Conservation (phyloP, 2,888 invertebrate genomes). For the Idaea dimidiata region DNA sequence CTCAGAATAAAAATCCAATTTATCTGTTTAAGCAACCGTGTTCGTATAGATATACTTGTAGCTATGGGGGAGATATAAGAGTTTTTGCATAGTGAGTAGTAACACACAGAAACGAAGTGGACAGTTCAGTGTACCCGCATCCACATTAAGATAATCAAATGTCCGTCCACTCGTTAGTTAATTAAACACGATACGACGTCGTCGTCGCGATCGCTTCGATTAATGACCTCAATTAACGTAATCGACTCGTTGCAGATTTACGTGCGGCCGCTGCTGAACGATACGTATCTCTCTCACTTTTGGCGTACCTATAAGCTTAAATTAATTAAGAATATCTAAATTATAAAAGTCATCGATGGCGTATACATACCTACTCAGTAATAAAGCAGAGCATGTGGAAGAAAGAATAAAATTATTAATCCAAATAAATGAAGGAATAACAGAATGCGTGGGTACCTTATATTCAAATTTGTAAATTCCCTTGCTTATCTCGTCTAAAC, state of each 20-base stretch:
- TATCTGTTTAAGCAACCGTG: background rate
- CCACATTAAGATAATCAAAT: slow-evolving; percentile 69
- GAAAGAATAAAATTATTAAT: background rate
- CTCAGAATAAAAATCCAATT: background rate
- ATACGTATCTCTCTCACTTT: background rate
- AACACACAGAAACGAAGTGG: background rate
- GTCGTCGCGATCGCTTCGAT: slow-evolving; percentile 63
- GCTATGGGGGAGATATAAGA: background rate
- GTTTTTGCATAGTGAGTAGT: background rate
- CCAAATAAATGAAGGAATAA: background rate
- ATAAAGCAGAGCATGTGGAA: background rate
- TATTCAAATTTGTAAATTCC: background rate
- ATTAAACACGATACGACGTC: slow-evolving; percentile 75
- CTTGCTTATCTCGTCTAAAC: slow-evolving; percentile 1
- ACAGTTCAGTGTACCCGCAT: slow-evolving; percentile 42
- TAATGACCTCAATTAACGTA: slow-evolving; percentile 75
- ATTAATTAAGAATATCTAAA: background rate
- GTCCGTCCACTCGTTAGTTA: slow-evolving; percentile 72
- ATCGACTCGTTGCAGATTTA: slow-evolving; percentile 72
- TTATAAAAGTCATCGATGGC: background rate
- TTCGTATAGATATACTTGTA: background rate
- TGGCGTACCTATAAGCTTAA: background rate
- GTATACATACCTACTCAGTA: background rate
- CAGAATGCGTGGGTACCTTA: background rate
- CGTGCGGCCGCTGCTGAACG: slow-evolving; percentile 36